phyloP scores from a whole-genome alignment of 2,113 vertebrate genomes.

The Salvelinus fontinalis region DNA sequence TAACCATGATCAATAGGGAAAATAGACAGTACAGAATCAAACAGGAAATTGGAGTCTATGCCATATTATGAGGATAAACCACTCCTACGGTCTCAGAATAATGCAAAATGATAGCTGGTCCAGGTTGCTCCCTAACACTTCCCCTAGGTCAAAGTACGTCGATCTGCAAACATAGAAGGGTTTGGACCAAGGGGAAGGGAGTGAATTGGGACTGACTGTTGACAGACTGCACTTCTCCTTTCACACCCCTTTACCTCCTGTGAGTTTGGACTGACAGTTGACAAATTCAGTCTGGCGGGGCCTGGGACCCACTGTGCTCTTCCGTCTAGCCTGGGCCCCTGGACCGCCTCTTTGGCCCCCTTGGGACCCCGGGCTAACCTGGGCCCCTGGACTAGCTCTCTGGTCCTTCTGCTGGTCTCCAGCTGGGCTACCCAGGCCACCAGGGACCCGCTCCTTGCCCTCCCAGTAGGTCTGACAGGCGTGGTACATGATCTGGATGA shows the following conservation, averaged over 20 bases:
- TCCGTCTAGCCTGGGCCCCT: conserved; percentile 36
- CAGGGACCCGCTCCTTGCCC: conserved; percentile 35
- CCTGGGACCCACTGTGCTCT: conserved; percentile 30
- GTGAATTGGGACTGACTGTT: too few species aligned
- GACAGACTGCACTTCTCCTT: background rate
- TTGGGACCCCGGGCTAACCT: too few species aligned
- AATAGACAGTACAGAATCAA: background rate
- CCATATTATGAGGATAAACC: background rate
- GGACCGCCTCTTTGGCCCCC: background rate
- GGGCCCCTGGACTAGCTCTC: background rate
- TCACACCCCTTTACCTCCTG: conserved; percentile 78
- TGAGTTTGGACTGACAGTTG: conserved; percentile 92
- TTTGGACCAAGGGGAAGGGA: background rate
- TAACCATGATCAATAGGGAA: background rate
- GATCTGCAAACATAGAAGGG: too few species aligned
- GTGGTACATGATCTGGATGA: conserved; percentile 90
- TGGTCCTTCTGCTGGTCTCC: too few species aligned
- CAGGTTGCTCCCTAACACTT: background rate
- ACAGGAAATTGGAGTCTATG: background rate
- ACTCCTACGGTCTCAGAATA: background rate
- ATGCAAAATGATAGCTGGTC: background rate
- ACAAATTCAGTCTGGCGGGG: conserved; percentile 84
- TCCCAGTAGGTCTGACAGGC: conserved; percentile 86
- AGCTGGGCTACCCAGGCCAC: too few species aligned
- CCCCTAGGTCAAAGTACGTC: too few species aligned